A percentile compares a stretch with the other conserved stretches of the same genome.
phyloP scores from a whole-genome alignment of 2,888 invertebrate species.

The Pecten maximus region DNA sequence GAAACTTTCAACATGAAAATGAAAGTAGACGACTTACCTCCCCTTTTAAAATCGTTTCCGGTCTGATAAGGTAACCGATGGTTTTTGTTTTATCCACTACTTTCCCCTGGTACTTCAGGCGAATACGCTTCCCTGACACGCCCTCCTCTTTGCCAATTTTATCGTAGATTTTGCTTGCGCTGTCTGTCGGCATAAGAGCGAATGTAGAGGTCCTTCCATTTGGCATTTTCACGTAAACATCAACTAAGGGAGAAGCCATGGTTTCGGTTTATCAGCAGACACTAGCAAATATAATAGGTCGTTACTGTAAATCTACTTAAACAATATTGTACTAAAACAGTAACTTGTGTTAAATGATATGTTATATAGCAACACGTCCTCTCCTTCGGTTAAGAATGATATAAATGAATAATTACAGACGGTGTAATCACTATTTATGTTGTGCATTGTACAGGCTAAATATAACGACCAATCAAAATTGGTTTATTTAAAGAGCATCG shows the following conservation, averaged over 20 bases:
- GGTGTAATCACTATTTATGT: neutral
- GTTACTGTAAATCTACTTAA: neutral
- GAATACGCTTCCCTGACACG: constrained; percentile 62
- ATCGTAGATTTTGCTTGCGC: constrained; percentile 61
- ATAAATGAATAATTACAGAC: neutral
- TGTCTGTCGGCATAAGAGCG: constrained; percentile 58
- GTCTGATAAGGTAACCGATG: constrained; percentile 69
- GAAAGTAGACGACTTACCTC: constrained; percentile 68
- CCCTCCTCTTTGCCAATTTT: constrained; percentile 66
- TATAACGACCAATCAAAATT: neutral
- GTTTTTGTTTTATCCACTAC: constrained; percentile 68
- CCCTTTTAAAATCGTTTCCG: constrained; percentile 77
- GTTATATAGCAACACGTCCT: too few relatives aligned
- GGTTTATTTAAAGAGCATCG: neutral
- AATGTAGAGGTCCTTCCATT: constrained; percentile 68
- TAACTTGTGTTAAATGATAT: neutral
- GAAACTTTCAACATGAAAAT: neutral
- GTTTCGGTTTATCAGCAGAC: neutral
- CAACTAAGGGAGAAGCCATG: constrained; percentile 65
- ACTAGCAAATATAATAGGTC: neutral
- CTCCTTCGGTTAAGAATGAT: neutral
- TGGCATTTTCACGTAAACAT: constrained; percentile 74
- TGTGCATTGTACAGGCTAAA: neutral
- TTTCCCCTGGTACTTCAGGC: constrained; percentile 78
- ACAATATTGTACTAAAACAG: neutral